These are phyloP conservation scores for Verasper variegatus DNA, from an alignment of 2,113 vertebrate species.

Conservation along the genomic window DNA sequence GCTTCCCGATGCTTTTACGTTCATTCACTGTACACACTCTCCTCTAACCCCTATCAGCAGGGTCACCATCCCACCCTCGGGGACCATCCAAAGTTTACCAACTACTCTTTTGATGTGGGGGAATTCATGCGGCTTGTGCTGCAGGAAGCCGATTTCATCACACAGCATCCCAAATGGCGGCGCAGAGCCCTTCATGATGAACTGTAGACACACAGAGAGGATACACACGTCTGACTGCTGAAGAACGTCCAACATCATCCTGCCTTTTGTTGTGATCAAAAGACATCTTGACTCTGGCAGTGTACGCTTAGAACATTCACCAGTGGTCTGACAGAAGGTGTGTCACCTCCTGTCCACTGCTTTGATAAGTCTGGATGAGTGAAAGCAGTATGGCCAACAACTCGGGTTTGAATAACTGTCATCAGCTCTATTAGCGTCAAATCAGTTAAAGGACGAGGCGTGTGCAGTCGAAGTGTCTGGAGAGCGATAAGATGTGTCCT, in stretches of 20 bases:
- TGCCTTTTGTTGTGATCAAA: not conserved
- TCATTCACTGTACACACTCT: not conserved
- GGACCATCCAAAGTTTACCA: conserved; percentile 97
- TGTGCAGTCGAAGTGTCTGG: conserved; percentile 45
- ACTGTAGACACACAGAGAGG: conserved; percentile 76
- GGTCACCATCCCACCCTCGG: conserved; percentile 97
- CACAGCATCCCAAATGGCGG: conserved; percentile 88
- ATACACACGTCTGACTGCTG: conserved; percentile 7
- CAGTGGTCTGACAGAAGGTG: conserved; percentile 8
- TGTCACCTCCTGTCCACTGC: conserved; percentile 6
- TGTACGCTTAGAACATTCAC: not conserved
- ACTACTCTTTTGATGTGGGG: conserved; percentile 93
- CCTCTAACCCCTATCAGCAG: conserved; percentile 74
- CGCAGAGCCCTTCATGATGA: conserved; percentile 84
- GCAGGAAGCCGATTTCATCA: conserved; percentile 88
- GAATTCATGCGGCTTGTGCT: conserved; percentile 94
- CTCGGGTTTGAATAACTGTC: conserved; percentile 34
- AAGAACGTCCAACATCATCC: conserved; percentile 13
- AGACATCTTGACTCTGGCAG: not conserved
- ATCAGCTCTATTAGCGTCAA: conserved; percentile 53
- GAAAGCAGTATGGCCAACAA: conserved; percentile 27
- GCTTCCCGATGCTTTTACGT: not conserved
- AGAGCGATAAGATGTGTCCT: conserved; percentile 52
- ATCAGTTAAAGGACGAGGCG: conserved; percentile 47
- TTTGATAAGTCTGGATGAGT: conserved; percentile 30